A percentile compares a stretch with the other conserved stretches of the same genome.
phyloP scores from a whole-genome alignment of 2,888 invertebrate genomes.

The Idaea aversata region DNA sequence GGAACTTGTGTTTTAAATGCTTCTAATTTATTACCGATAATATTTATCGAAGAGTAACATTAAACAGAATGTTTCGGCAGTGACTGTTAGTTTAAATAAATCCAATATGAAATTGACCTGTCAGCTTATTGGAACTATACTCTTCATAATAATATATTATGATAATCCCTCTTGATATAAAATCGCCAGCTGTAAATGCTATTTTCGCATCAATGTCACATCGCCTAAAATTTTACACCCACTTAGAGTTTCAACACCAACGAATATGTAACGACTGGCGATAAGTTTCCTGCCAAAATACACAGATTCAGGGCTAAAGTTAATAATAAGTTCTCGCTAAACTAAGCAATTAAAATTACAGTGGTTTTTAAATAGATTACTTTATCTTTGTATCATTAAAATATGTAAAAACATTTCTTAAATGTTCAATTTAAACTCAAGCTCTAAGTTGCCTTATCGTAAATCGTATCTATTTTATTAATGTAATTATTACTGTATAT shows the following conservation, averaged over 20 bases:
- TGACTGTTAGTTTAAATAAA: neutral
- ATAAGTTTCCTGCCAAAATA: conserved; percentile 34
- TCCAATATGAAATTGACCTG: neutral
- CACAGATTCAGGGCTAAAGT: conserved; percentile 21
- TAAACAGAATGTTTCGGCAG: neutral
- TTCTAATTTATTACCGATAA: neutral
- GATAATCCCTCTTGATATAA: conserved; percentile 44
- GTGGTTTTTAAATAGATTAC: too few species aligned
- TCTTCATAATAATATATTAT: conserved; percentile 4
- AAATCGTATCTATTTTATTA: too few species aligned
- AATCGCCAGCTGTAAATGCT: conserved; percentile 55
- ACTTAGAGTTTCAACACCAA: conserved; percentile 47
- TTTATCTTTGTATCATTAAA: too few species aligned
- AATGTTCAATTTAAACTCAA: too few species aligned
- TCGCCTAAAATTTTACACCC: conserved; percentile 48
- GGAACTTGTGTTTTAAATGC: neutral
- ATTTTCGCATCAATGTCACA: conserved; percentile 66
- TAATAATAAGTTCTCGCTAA: conserved; percentile 5
- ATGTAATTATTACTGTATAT: too few species aligned
- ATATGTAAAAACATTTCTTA: too few species aligned
- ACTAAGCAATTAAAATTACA: neutral
- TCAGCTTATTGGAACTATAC: neutral
- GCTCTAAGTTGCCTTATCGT: too few species aligned
- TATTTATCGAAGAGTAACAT: neutral
- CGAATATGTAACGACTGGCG: conserved; percentile 25